These are phyloP conservation scores for Euura saliciscinereae DNA, from an alignment of 1,140 invertebrate genomes.

Conservation along the genomic window DNA sequence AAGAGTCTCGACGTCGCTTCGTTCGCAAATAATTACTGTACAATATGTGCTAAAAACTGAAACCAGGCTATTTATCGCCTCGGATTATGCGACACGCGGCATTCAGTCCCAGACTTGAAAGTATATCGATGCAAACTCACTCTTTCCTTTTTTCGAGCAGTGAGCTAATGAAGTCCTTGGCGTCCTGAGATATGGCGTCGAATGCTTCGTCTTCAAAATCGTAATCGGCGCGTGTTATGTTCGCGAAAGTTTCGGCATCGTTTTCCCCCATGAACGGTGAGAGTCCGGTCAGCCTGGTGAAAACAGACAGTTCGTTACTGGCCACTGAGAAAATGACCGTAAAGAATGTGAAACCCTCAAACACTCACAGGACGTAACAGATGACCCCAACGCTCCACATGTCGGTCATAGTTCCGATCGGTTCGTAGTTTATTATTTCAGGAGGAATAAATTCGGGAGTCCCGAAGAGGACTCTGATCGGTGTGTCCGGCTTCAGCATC, in stretches of 20 bases:
- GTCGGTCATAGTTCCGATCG: constrained; percentile 82
- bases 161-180: constrained; percentile 87
- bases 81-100: background rate
- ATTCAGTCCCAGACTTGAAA: no score
- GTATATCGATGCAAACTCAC: constrained; percentile 54
- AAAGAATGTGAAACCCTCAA: background rate
- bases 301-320: constrained; percentile 8
- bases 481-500: constrained; percentile 71
- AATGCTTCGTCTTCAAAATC: constrained; percentile 94
- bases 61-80: background rate
- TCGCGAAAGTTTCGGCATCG: constrained; percentile 90
- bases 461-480: constrained; percentile 83
- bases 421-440: constrained; percentile 92
- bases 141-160: constrained; percentile 82
- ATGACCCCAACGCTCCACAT: constrained; percentile 96
- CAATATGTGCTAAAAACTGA: background rate
- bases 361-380: constrained; percentile 89
- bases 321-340: constrained; percentile 12
- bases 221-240: constrained; percentile 85
- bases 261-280: constrained; percentile 92
- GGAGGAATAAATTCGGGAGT: constrained; percentile 95
- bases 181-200: constrained; percentile 81
- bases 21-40: constrained; percentile 6
- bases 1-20: no score
- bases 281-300: constrained; percentile 82